Base-by-base conservation (phyloP, 2,888 invertebrate genomes). In the Bursaphelenchus okinawaensis region DNA sequence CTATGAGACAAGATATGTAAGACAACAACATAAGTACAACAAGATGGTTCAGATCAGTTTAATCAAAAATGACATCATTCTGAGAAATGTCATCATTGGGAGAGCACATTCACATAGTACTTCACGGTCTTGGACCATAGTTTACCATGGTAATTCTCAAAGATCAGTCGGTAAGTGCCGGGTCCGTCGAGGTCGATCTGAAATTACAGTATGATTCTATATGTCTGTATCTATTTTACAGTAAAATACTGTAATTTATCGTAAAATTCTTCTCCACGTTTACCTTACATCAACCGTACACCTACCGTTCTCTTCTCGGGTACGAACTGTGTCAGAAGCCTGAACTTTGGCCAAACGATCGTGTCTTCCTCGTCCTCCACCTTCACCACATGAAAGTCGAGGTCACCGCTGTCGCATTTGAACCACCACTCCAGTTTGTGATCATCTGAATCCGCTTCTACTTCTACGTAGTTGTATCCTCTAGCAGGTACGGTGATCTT, bases 61-160 rank as follows among this genome's bases (percentile, higher is more conserved):
- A 40, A 29, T 4, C n/a, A 40, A 40, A 40, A 4, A n/a, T 40
- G n/a, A 40, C 16, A 40, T 40, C 40, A 40, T 40, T 1, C n/a
- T 4, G n/a, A 40, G 40, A n/a, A n/a, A n/a, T n/a, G 12, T 40
- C 40, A 40, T 40, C n/a, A 12, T 12, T 40, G 16, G 6, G 16
- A 54, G 27, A 54, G n/a, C 4, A 67, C 52, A 16, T 12, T 67
- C 50, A 65, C 66, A 40, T 56, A 52, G 69, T 67, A 67, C 29
- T 71, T 56, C 22, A 68, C 65, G 26, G 26, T 65, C 54, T 71
- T 71, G 19, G 55, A 52, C 40, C 50, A 68, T 9, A 68, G 16
- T 23, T 71, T 74, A 40, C 76, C 74, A 60, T 78, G 76, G 7
- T 72, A 73, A 56, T 79, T 79, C 55, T 77, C 79, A 60, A 79